Conservation (phyloP, 1,140 invertebrate species). For the Magallana ariakensis region DNA sequence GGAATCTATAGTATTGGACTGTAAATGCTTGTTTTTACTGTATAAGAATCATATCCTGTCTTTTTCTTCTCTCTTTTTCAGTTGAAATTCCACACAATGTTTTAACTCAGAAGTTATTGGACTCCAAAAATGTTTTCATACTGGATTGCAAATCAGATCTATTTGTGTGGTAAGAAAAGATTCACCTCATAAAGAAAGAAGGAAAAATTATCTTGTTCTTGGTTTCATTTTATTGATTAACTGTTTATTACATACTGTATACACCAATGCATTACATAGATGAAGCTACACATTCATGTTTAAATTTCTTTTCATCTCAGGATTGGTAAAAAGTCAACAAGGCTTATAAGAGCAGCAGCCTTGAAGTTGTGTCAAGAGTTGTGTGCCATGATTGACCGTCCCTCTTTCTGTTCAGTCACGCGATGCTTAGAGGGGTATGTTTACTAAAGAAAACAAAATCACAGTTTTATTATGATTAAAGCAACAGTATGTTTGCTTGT, state of each 20-base stretch:
- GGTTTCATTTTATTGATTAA: too few relatives aligned
- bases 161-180: conserved; percentile 94
- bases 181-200: neutral
- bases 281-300: too few relatives aligned
- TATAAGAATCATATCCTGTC: too few relatives aligned
- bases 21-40: too few relatives aligned
- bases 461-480: too few relatives aligned
- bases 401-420: conserved; percentile 92
- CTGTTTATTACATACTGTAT: too few relatives aligned
- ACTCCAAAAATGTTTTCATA: conserved; percentile 97
- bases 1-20: too few relatives aligned
- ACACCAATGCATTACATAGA: too few relatives aligned
- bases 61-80: conserved; percentile 63
- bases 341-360: conserved; percentile 96
- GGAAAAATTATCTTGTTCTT: too few relatives aligned
- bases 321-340: conserved; percentile 99
- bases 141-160: conserved; percentile 97
- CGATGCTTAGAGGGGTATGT: conserved; percentile 85
- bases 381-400: conserved; percentile 93
- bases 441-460: neutral
- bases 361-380: conserved; percentile 97
- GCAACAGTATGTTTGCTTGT: too few relatives aligned
- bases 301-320: conserved; percentile 82
- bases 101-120: conserved; percentile 86
- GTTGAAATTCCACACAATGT: conserved; percentile 85